Conservation (phyloP, 2,113 vertebrate species). For the Hippocampus barbouri region DNA sequence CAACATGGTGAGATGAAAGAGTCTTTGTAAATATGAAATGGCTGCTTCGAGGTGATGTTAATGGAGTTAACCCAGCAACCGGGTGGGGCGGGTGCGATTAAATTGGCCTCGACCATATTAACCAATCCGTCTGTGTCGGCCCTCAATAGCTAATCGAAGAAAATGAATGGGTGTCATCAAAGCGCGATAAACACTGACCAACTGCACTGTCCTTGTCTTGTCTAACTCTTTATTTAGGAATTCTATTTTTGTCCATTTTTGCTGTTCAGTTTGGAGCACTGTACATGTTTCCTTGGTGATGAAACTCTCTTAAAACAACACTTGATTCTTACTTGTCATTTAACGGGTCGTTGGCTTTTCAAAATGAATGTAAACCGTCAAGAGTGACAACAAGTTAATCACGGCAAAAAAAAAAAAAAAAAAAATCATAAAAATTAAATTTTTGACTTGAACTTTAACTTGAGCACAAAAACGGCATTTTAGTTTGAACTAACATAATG, state of each 20-base stretch:
- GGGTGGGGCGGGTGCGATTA: conserved; percentile 51
- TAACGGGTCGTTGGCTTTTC: neutral
- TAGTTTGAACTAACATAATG: too few relatives aligned
- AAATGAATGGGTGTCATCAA: conserved; percentile 49
- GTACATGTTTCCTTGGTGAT: neutral
- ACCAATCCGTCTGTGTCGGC: conserved; percentile 73
- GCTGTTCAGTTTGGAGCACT: neutral
- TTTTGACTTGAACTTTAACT: too few relatives aligned
- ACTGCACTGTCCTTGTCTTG: conserved; percentile 1
- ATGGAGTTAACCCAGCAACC: conserved; percentile 72
- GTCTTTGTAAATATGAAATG: conserved; percentile 72
- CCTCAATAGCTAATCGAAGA: conserved; percentile 56
- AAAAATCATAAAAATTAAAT: too few relatives aligned
- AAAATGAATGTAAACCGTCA: neutral
- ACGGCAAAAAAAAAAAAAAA: too few relatives aligned
- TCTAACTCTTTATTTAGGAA: neutral
- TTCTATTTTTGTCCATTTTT: neutral
- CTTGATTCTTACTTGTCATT: too few relatives aligned
- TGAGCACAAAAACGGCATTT: too few relatives aligned
- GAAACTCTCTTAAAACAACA: too few relatives aligned
- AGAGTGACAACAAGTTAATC: too few relatives aligned
- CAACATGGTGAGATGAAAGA: conserved; percentile 59
- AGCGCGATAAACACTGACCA: conserved; percentile 26
- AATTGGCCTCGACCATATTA: conserved; percentile 66
- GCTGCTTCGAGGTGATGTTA: conserved; percentile 65